phyloP scores from a whole-genome alignment of 2,113 vertebrate species.

The Colius striatus region DNA sequence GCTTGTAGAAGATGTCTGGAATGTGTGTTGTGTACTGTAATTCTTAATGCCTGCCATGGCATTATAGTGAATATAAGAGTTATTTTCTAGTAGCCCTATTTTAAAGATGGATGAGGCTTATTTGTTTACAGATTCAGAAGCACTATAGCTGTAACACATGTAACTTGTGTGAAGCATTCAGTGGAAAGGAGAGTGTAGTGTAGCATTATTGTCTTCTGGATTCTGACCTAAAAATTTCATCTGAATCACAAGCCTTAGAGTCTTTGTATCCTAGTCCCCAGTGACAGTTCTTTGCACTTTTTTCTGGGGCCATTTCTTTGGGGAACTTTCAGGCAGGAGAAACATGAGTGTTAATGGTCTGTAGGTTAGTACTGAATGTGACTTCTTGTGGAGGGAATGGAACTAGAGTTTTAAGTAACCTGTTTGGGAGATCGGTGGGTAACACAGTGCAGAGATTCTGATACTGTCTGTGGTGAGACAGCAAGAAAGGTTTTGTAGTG shows the following conservation, averaged over 20 bases:
- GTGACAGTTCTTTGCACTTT: not conserved
- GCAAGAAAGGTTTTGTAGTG: not conserved
- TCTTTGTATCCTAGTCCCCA: not conserved
- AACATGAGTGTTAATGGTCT: not conserved
- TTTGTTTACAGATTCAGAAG: not conserved
- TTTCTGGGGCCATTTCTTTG: not conserved
- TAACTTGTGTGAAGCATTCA: not conserved
- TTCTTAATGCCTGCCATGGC: not conserved
- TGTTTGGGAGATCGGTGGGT: not conserved
- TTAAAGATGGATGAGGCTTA: not conserved
- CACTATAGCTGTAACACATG: not conserved
- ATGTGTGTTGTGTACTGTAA: not conserved
- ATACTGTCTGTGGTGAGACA: not conserved
- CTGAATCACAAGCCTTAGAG: not conserved
- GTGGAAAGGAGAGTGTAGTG: not conserved
- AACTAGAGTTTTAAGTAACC: not conserved
- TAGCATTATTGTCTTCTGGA: not conserved
- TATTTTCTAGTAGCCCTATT: not conserved
- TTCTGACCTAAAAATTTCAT: not conserved
- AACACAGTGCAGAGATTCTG: not conserved
- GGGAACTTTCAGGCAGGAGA: not conserved
- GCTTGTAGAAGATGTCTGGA: not conserved
- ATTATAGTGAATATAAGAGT: not conserved
- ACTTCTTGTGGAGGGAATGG: not conserved
- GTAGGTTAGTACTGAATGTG: not conserved